Evolutionary conservation across 2,888 invertebrate species (phyloP).

Genomic region (Erpobdella octoculata): DNA sequence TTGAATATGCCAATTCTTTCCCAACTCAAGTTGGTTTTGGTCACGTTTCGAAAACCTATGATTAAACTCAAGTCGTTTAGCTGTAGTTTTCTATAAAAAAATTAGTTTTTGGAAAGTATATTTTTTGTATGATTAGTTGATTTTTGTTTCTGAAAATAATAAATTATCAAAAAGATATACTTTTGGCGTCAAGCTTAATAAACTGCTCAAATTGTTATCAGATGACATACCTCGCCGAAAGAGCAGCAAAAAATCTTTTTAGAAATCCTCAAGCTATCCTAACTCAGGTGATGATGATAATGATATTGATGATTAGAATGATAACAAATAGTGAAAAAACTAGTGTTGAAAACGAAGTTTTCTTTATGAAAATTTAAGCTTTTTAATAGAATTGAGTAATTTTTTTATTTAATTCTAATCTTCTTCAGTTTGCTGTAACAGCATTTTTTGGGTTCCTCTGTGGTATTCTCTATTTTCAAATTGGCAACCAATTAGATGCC

Average conservation of each 20-base stretch:
- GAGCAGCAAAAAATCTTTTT: constrained; percentile 46
- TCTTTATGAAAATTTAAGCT: background rate
- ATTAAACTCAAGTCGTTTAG: too few species aligned
- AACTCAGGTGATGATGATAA: constrained; percentile 38
- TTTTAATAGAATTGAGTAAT: background rate
- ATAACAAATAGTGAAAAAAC: too few species aligned
- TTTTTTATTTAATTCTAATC: background rate
- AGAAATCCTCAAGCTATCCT: constrained; percentile 46
- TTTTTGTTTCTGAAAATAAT: background rate
- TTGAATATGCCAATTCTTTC: constrained; percentile 29
- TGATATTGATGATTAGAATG: too few species aligned
- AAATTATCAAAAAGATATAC: background rate
- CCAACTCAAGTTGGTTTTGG: constrained; percentile 27
- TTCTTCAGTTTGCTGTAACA: constrained; percentile 44
- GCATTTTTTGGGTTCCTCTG: constrained; percentile 48
- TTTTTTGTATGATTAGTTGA: too few species aligned
- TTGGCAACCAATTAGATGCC: constrained; percentile 41
- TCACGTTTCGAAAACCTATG: too few species aligned
- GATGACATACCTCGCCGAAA: constrained; percentile 33
- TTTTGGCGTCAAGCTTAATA: too few species aligned
- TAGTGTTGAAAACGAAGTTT: background rate
- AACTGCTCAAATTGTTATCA: constrained; percentile 22
- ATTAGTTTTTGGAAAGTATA: too few species aligned
- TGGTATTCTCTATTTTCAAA: constrained; percentile 49
- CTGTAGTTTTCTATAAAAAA: too few species aligned